Evolutionary conservation across 2,888 invertebrate species (phyloP), one percentile per base, ranked within the genome.

Genomic region (Mamestra brassicae): DNA sequence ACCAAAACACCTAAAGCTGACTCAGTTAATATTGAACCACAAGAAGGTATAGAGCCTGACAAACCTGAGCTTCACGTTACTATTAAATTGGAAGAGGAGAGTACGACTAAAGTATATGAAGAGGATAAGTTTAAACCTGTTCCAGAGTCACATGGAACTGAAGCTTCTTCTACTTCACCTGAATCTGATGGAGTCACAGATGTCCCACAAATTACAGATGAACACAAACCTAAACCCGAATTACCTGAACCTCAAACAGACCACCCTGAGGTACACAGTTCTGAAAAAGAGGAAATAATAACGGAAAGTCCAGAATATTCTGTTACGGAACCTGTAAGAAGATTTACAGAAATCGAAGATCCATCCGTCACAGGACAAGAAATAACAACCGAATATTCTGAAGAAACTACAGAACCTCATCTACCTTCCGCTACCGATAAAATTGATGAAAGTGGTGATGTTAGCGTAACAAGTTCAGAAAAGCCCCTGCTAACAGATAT

Each of bases 331-430:
- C 79, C 83, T 45, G 47, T 76, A 13, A 71, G 70, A 78, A 69
- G 64, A 8, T 71, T 74, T 52, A 83, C 87, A 5, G 83, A 87
- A 68, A 82, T 72, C 17, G 71, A 84, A 68, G 80, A 84, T 62
- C n/a, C 77, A 34, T 72, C 64, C 13, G 71, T 78, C 8, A 83
- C 87, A 8, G 75, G 61, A n/a, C 61, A 67, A 52, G 71, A 78
- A 67, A 60, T 67, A 13, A 52, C 73, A 26, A 87, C 85, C n/a
- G 76, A 64, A 68, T 77, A 77, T 73, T 76, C 72, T 50, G 75
- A 71, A 68, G 64, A 68, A 61, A 65, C 76, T 15, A 84, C 83
- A n/a, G 78, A 84, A 45, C 64, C 61, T 64, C 36, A 63, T 45
- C 55, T 79, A 62, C 65, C 76, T 57, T 54, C 57, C 8, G 52